A percentile compares a stretch with the other conserved stretches of the same genome.
Conservation (phyloP, 2,797 vertebrate genomes). For the Tokudaia tokunoshimensis region DNA sequence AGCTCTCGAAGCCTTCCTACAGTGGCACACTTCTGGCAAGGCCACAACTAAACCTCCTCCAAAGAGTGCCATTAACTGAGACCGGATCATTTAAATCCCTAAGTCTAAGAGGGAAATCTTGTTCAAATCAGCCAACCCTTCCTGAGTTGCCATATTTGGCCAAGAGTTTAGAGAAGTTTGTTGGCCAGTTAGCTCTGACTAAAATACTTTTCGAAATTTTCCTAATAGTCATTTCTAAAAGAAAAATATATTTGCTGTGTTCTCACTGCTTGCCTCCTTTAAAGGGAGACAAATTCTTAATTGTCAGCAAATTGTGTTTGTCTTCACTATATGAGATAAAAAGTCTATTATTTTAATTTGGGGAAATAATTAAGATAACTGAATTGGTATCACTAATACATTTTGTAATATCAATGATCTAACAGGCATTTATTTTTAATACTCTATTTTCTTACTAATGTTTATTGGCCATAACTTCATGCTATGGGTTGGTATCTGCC, state of each 20-base stretch:
- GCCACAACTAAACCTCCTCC: not conserved
- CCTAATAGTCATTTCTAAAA: slow-evolving; percentile 39
- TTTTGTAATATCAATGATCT: slow-evolving; percentile 27
- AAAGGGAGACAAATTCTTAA: slow-evolving; percentile 20
- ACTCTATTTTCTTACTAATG: slow-evolving; percentile 21
- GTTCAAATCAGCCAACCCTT: not conserved
- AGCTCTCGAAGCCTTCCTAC: not conserved
- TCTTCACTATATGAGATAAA: not conserved
- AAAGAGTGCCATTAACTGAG: not conserved
- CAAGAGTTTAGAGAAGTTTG: not conserved
- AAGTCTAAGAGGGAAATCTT: not conserved
- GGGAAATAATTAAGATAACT: slow-evolving; percentile 45
- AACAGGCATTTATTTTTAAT: not conserved
- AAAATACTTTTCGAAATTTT: slow-evolving; percentile 40
- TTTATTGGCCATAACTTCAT: not conserved
- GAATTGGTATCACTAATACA: slow-evolving; percentile 27
- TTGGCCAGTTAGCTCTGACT: not conserved
- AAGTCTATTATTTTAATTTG: slow-evolving; percentile 31
- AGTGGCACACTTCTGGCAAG: not conserved
- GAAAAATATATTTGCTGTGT: not conserved
- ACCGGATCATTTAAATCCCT: not conserved
- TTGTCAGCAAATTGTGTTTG: not conserved
- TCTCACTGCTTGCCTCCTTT: slow-evolving; percentile 46
- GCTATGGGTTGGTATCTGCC: not conserved
- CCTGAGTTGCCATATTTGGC: not conserved